A percentile compares a stretch with the other conserved stretches of the same genome.
Evolutionary conservation across 2,113 vertebrate genomes (phyloP).

Genomic region (Sigmodon hispidus): DNA sequence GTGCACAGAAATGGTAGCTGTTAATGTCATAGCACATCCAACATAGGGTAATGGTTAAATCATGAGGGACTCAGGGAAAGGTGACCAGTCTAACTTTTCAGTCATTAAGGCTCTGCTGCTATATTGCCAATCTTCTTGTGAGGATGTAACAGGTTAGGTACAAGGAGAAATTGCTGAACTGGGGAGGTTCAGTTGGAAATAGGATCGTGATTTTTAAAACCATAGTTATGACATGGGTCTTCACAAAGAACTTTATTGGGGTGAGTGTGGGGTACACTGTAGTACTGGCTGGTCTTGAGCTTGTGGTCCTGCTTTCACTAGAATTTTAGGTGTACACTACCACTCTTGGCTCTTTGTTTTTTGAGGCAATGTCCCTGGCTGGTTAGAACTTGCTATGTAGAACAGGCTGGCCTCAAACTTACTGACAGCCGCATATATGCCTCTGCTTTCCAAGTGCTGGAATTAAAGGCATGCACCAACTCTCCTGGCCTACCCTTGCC

Average conservation of each 20-base stretch:
- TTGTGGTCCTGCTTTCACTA: not conserved
- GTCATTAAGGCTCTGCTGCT: constrained; percentile 22
- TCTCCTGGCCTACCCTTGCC: not conserved
- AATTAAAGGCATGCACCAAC: not conserved
- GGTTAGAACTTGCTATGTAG: not conserved
- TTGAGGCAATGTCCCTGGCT: not conserved
- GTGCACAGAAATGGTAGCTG: not conserved
- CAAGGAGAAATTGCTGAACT: not conserved
- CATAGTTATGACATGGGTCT: not conserved
- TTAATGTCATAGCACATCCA: not conserved
- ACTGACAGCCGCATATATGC: not conserved
- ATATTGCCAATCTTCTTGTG: not conserved
- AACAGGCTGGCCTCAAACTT: not conserved
- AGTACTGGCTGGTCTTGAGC: not conserved
- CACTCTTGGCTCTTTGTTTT: not conserved
- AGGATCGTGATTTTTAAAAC: not conserved
- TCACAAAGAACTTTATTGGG: not conserved
- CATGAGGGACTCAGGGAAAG: not conserved
- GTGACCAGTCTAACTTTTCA: constrained; percentile 4
- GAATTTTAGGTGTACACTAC: not conserved
- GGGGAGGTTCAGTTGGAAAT: constrained; percentile 7
- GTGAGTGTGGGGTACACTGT: not conserved
- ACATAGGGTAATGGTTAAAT: not conserved
- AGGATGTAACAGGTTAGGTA: not conserved
- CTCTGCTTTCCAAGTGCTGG: not conserved